Evolutionary conservation across 2,113 vertebrate species (phyloP), one percentile per base, ranked within the genome.

Genomic region (Erpornis zantholeuca): DNA sequence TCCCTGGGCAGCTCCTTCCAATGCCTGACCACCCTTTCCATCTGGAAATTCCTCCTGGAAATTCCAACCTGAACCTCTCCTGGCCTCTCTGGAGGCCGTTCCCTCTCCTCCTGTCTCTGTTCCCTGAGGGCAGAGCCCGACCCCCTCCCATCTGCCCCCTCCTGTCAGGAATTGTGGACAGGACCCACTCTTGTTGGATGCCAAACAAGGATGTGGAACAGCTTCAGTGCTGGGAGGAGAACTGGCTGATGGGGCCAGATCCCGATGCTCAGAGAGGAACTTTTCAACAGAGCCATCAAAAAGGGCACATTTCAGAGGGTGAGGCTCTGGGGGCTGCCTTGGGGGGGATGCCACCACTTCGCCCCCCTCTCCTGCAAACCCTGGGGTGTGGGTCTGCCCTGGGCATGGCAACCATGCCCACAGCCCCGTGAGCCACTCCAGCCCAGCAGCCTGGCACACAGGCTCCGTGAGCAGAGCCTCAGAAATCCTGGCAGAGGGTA

Each of bases 31-130:
- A 14, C 15, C 19, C 23, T 47, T 47, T 54, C 73, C 38, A n/a
- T 11, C 47, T 0, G 0, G 47, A 61, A 78, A 54, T 54, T n/a
- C 10, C 19, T n/a, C 0, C 19, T 78, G 15, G 1, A 28, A 3
- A n/a, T n/a, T 5, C 57, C 68, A 45, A 0, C 16, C 38, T 63
- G 17, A 13, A 0, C 17, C 33, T 53, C 4, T 5, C 25, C 57
- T 45, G 38, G 47, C 14, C 2, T 47, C 31, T 7, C 6, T 1
- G 31, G 47, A 36, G 22, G 47, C 33, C 1, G 2, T 36, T 63
- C 9, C 57, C 68, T 72, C 68, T 83, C 9, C 6, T 82, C 80
- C 66, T 59, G 29, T 69, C 45, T 45, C 50, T 31, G 29, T 49
- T 49, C 28, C 52, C 22, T 36, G 25, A 2, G 6, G 12, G 20